Evolutionary conservation across 2,888 invertebrate species (phyloP), one percentile per base, ranked within the genome.

Genomic region (Nasonovia ribisnigri): DNA sequence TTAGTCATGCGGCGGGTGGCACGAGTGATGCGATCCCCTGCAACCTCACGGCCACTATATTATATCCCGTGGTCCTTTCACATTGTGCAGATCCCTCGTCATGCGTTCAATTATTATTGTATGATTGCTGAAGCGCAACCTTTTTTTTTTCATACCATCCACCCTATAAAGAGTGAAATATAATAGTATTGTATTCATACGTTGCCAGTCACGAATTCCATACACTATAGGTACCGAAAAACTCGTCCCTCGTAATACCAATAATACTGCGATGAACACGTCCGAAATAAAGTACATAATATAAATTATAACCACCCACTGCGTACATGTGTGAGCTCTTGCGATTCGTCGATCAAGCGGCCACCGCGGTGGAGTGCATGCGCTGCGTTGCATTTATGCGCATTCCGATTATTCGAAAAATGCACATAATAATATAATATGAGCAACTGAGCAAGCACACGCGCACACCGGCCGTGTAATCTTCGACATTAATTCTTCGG

Each of bases 401-500:
- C 26, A 86, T 86, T 43, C 26, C 43, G 11, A 43, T 84, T 84
- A 84, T 43, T 43, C 42, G 10, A 84, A 84, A 42, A 84, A 57
- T 26, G 60, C 60, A 29, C n/a, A 89, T 8, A 36, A 26, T 54
- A 54, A 54, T 54, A 54, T 54, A 54, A 20, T 54, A 54, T 16
- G 13, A 51, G 46, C 46, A 46, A 46, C 46, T 51, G 11, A 16
- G 16, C 67, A n/a, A 4, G 36, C 43, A 29, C 57, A 57, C 10
- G 43, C 1, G n/a, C 46, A 43, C 29, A n/a, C 29, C 43, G 29
- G 86, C 10, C 57, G 57, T 2, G 29, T n/a, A 43, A 90, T 90
- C 20, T 36, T 67, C 48, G 67, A 77, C 26, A 90, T 90, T 90
- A n/a, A n/a, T n/a, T 90, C 60, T 90, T 67, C 11, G 36, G 51